Evolutionary conservation across 2,888 invertebrate species (phyloP).

Genomic region (Agrochola litura): DNA sequence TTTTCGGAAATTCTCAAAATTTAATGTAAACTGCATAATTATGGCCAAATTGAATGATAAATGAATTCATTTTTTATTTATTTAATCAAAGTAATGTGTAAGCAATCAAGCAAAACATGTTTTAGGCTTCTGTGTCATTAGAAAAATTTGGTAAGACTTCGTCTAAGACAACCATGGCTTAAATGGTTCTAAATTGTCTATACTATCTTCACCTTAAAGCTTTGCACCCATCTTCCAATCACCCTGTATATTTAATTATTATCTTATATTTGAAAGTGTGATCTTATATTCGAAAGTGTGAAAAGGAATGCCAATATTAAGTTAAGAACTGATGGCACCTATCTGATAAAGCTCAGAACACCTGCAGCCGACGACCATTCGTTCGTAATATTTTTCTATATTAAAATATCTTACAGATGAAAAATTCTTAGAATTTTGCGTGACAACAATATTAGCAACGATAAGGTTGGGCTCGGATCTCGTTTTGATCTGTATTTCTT

Average conservation of each 20-base stretch:
- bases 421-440: constrained; percentile 36
- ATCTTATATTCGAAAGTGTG: constrained; percentile 31
- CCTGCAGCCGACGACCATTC: constrained; percentile 33
- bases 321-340: constrained; percentile 4
- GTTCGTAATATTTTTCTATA: constrained; percentile 32
- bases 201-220: no score
- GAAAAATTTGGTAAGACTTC: no score
- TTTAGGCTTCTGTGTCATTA: no score
- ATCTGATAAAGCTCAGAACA: constrained; percentile 24
- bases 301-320: constrained; percentile 32
- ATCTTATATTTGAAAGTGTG: constrained; percentile 29
- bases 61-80: no score
- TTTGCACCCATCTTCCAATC: no score
- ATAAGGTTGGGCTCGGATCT: neutral
- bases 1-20: no score
- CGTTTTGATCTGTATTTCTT: constrained; percentile 7
- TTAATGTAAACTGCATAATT: no score
- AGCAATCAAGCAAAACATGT: no score
- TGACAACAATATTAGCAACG: constrained; percentile 42
- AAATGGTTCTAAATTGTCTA: no score
- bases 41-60: no score
- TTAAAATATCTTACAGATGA: constrained; percentile 50
- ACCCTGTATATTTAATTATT: constrained; percentile 49
- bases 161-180: no score
- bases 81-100: no score